Evolutionary conservation across 1,140 invertebrate species (phyloP).

Genomic region (Cydia pomonella): DNA sequence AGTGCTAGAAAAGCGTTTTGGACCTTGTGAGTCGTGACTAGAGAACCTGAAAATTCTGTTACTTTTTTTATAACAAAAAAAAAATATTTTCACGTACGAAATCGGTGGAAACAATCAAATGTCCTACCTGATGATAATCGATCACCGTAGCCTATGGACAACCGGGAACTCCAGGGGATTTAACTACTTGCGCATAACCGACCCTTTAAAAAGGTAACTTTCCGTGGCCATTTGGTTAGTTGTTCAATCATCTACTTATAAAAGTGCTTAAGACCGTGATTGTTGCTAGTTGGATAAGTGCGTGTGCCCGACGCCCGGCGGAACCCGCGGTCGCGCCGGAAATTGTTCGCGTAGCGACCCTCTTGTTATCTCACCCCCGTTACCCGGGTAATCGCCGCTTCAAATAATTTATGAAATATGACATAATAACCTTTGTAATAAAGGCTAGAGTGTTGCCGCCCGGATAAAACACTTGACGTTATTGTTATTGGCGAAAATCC

Average conservation of each 20-base stretch:
- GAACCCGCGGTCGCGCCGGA: slow-evolving; percentile 27
- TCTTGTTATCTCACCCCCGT: slow-evolving; percentile 50
- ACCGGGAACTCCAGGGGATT: too few relatives aligned
- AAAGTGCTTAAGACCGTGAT: slow-evolving; percentile 6
- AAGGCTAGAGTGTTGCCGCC: slow-evolving; percentile 45
- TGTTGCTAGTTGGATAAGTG: neutral
- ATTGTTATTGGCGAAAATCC: slow-evolving; percentile 56
- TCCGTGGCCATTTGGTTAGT: neutral
- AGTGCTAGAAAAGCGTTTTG: too few relatives aligned
- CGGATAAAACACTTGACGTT: slow-evolving; percentile 57
- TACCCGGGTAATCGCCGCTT: slow-evolving; percentile 52
- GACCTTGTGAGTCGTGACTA: too few relatives aligned
- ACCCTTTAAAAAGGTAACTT: too few relatives aligned
- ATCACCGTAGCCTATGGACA: too few relatives aligned
- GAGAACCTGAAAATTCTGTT: too few relatives aligned
- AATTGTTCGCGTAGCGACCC: slow-evolving; percentile 33
- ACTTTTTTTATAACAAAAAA: too few relatives aligned
- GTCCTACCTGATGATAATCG: too few relatives aligned
- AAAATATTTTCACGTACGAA: too few relatives aligned
- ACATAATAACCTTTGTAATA: slow-evolving; percentile 68
- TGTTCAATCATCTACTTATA: neutral
- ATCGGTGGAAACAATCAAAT: too few relatives aligned
- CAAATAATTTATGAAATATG: slow-evolving; percentile 70
- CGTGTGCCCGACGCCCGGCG: neutral
- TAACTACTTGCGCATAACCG: too few relatives aligned